A percentile compares a stretch with the other conserved stretches of the same genome.
Conservation (phyloP, 2,113 vertebrate species). For the Xiphophorus maculatus region DNA sequence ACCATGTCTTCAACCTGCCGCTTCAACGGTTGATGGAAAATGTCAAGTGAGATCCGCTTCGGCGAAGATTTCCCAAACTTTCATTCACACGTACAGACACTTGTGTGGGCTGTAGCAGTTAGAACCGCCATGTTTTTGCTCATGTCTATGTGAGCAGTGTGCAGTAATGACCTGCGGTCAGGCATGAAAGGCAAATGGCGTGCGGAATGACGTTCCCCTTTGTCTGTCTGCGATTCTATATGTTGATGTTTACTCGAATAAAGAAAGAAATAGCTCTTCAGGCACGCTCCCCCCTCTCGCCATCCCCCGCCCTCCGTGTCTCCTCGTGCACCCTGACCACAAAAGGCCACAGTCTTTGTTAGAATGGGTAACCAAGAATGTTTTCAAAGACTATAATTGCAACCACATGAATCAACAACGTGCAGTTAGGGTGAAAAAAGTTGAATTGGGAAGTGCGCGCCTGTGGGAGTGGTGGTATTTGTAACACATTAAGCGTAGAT, state of each 20-base stretch:
- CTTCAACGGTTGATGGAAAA: background rate
- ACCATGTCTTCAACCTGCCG: slow-evolving; percentile 6
- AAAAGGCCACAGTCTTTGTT: slow-evolving; percentile 61
- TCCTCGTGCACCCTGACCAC: slow-evolving; percentile 47
- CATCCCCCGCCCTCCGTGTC: slow-evolving; percentile 5
- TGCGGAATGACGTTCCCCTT: slow-evolving; percentile 39
- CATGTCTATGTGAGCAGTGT: slow-evolving; percentile 15
- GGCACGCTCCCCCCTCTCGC: background rate
- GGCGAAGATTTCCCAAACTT: slow-evolving; percentile 18
- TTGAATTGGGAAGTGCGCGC: slow-evolving; percentile 32
- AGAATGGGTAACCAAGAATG: slow-evolving; percentile 63
- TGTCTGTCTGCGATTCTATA: slow-evolving; percentile 27
- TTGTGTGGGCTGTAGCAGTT: slow-evolving; percentile 23
- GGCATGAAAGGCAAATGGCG: background rate
- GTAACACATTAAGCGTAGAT: background rate
- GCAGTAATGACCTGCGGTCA: slow-evolving; percentile 14
- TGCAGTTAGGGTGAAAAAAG: slow-evolving; percentile 42
- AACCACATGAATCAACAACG: slow-evolving; percentile 72
- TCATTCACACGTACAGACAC: slow-evolving; percentile 13
- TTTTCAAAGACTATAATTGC: slow-evolving; percentile 72
- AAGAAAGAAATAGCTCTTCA: slow-evolving; percentile 26
- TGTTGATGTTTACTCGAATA: slow-evolving; percentile 49
- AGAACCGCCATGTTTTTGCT: slow-evolving; percentile 7
- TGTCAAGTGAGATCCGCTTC: slow-evolving; percentile 35
- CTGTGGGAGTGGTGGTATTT: background rate